These are phyloP conservation scores for Gymnobelideus leadbeateri DNA, from an alignment of 2,113 vertebrate species.

Conservation along the genomic window DNA sequence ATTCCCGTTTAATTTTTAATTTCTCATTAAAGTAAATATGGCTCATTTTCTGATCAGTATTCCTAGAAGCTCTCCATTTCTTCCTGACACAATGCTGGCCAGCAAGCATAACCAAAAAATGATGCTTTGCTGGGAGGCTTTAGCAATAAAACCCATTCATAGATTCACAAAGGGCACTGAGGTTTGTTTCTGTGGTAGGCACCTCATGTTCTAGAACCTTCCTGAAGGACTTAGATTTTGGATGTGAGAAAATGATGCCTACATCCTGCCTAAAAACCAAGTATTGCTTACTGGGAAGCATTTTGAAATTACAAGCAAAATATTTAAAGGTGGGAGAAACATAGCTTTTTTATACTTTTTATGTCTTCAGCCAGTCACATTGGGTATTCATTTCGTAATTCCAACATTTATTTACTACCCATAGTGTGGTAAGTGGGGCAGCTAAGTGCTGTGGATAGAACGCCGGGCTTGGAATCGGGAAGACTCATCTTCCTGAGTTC, in stretches of 20 bases:
- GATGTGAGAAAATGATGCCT: neutral
- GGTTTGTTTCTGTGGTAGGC: constrained; percentile 42
- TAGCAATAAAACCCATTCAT: constrained; percentile 42
- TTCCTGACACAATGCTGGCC: constrained; percentile 58
- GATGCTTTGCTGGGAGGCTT: constrained; percentile 39
- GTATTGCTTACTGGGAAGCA: neutral
- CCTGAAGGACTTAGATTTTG: constrained; percentile 11
- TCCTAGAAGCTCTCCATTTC: constrained; percentile 68
- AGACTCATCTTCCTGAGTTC: too few relatives aligned
- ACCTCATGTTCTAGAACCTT: neutral
- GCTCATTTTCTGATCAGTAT: constrained; percentile 71
- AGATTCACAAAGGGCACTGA: constrained; percentile 9
- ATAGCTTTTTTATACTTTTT: neutral
- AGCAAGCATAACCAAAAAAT: constrained; percentile 62
- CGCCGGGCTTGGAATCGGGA: too few relatives aligned
- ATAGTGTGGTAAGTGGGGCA: neutral
- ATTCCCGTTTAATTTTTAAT: constrained; percentile 78
- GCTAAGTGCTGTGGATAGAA: too few relatives aligned
- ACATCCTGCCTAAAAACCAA: neutral
- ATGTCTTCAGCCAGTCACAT: neutral
- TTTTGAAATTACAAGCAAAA: neutral
- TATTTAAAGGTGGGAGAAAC: neutral
- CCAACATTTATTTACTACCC: neutral
- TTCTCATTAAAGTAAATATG: constrained; percentile 78
- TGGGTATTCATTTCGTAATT: neutral